phyloP scores from a whole-genome alignment of 2,888 invertebrate genomes.

The Alsophila aescularia region DNA sequence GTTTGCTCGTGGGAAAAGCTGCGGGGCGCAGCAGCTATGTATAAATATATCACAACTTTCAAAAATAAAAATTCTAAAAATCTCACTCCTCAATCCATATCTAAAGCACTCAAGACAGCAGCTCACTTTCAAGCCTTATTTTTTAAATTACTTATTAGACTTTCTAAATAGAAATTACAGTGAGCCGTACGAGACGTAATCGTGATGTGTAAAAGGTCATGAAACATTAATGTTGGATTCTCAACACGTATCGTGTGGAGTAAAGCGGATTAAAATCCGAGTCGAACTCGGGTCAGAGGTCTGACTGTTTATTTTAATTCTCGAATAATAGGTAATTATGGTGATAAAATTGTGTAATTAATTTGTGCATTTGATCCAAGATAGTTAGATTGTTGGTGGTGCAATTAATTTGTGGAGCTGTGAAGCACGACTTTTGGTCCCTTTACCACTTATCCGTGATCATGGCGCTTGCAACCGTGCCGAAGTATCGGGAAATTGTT shows the following conservation, averaged over 20 bases:
- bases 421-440: too few species aligned
- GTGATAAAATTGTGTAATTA: too few species aligned
- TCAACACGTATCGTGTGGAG: constrained; percentile 19
- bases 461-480: too few species aligned
- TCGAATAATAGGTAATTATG: too few species aligned
- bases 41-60: too few species aligned
- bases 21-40: too few species aligned
- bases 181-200: constrained; percentile 29
- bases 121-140: constrained; percentile 9
- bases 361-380: too few species aligned
- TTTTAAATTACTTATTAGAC: constrained; percentile 27
- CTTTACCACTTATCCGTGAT: too few species aligned
- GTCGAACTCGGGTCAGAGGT: constrained; percentile 6
- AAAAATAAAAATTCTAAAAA: background rate
- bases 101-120: background rate
- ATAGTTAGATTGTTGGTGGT: too few species aligned
- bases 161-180: constrained; percentile 40
- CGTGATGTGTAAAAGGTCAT: constrained; percentile 34
- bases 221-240: constrained; percentile 18
- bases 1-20: too few species aligned
- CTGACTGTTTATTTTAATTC: background rate
- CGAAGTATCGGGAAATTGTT: too few species aligned
- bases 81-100: background rate
- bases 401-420: too few species aligned
- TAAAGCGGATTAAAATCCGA: constrained; percentile 7